Evolutionary conservation across 2,888 invertebrate species (phyloP), one percentile per base, ranked within the genome.

Genomic region (Eupithecia vulgata): DNA sequence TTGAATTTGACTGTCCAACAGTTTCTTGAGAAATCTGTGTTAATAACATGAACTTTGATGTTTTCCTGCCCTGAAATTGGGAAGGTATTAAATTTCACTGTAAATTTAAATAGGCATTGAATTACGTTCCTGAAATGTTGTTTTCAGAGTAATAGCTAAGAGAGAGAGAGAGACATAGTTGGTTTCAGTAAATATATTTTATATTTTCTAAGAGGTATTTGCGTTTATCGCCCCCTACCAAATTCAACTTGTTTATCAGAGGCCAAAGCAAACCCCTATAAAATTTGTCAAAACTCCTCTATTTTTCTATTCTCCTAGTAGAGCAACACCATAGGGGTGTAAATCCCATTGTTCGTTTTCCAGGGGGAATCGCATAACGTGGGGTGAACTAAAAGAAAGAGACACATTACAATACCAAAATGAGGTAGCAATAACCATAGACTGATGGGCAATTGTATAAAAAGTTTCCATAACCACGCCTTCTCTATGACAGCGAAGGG

Each of bases 291-390:
- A 70, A 76, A 75, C 86, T 85, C 82, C 81, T 88, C 76, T 85
- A 87, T 88, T 88, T 88, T 86, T 83, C 88, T 92, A 80, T 76
- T 84, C 68, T 81, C 93, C 91, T 92, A 83, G 92, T 93, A 90
- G 83, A 70, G 70, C 70, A 78, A 86, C 86, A 86, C 88, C 88
- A 88, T 90, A 88, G 80, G 91, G 91, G 90, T 90, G 83, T 84
- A 83, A 87, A 82, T 78, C 71, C 82, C 80, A 87, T 90, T 88
- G 87, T 87, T 85, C 75, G 74, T 64, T 37, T 34, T 68, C 21
- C 52, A 74, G 42, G 52, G 45, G 71, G 37, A 70, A 68, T 64
- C 12, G 59, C 68, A 73, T 69, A 73, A 70, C 57, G 76, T 80
- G 76, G 79, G 79, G 78, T 76, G 65, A 73, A 70, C 69, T 68